These are phyloP conservation scores for Daboia siamensis DNA, from an alignment of 2,113 vertebrate genomes.

Conservation along the genomic window DNA sequence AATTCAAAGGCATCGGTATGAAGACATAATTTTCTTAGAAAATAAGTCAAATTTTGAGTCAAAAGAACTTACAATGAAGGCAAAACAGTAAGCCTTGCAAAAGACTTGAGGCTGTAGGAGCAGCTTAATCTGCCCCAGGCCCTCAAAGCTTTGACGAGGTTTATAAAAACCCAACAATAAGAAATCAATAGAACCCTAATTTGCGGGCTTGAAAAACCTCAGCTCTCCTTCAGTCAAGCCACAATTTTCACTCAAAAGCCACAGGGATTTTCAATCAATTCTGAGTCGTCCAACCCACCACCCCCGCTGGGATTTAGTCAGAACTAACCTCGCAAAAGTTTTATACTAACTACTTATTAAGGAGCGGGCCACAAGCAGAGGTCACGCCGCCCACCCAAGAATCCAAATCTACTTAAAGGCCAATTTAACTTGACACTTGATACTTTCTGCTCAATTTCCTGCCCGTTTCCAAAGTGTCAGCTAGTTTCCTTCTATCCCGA, in stretches of 20 bases:
- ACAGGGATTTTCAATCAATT: not conserved
- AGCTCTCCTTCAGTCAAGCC: not conserved
- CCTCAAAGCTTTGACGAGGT: not conserved
- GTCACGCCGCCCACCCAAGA: not conserved
- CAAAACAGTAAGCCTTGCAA: not conserved
- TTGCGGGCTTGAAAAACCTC: not conserved
- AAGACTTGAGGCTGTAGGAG: not conserved
- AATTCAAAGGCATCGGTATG: not conserved
- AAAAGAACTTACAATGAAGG: not conserved
- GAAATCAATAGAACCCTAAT: not conserved
- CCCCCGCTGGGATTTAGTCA: not conserved
- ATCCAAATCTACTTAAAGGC: not conserved
- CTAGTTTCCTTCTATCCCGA: not conserved
- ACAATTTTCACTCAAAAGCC: not conserved
- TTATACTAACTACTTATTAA: not conserved
- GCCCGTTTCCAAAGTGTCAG: too few relatives aligned
- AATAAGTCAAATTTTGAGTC: not conserved
- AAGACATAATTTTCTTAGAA: not conserved
- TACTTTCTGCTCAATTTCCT: not conserved
- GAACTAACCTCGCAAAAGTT: not conserved
- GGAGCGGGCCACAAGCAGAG: not conserved
- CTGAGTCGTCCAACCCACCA: not conserved
- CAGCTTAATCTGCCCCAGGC: not conserved
- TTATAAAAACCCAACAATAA: not conserved
- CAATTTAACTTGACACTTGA: not conserved